Percentiles rank a stretch among this genome's conserved stretches.
Evolutionary conservation across 2,113 vertebrate genomes (phyloP).

Genomic region (Mesitornis unicolor): DNA sequence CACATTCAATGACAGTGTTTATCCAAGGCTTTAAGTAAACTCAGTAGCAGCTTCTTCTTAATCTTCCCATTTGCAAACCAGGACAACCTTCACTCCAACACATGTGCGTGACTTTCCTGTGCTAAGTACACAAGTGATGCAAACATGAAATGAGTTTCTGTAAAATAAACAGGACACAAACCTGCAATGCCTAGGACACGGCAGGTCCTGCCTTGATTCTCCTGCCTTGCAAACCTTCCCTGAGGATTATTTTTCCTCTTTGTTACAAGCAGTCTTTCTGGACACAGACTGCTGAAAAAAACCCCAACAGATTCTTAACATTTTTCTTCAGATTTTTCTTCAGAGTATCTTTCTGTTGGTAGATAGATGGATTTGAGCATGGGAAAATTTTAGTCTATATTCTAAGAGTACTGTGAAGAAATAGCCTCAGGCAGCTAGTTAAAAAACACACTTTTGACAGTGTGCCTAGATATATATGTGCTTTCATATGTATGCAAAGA

Average conservation of each 20-base stretch:
- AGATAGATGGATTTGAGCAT: background rate
- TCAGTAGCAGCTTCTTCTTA: background rate
- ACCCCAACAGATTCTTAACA: background rate
- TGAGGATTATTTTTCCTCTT: background rate
- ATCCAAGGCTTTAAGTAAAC: background rate
- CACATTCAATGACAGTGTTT: background rate
- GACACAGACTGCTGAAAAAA: background rate
- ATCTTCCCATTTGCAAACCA: background rate
- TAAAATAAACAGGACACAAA: background rate
- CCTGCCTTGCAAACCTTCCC: background rate
- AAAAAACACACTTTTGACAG: background rate
- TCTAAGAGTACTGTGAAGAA: background rate
- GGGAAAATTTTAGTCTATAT: background rate
- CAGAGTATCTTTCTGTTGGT: background rate
- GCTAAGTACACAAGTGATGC: background rate
- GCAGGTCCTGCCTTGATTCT: background rate
- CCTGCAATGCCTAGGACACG: background rate
- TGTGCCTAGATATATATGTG: background rate
- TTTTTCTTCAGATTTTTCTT: background rate
- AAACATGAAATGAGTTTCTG: background rate
- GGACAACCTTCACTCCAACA: background rate
- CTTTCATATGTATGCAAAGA: background rate
- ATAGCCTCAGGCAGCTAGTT: background rate
- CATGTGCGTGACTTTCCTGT: rapidly evolving
- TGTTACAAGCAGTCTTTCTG: background rate